Evolutionary conservation across 1,140 invertebrate genomes (phyloP).

Genomic region (Doryteuthis pealeii): DNA sequence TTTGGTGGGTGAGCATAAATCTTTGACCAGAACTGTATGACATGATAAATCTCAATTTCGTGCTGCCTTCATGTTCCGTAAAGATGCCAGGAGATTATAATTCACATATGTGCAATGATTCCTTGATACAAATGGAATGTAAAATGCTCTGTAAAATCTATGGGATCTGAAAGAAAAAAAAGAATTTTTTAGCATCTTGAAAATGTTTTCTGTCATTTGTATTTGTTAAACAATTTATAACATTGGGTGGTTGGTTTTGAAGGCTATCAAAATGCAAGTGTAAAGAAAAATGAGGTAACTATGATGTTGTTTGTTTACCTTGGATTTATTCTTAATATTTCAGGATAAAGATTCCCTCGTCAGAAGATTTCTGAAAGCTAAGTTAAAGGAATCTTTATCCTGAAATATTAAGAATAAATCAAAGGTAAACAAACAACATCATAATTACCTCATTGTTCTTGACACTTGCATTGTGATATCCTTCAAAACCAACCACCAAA

Average conservation of each 20-base stretch:
- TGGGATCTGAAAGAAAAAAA: constrained; percentile 68
- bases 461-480: too few species aligned
- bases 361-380: too few species aligned
- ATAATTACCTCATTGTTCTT: too few species aligned
- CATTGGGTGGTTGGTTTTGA: background rate
- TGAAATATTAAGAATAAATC: too few species aligned
- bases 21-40: too few species aligned
- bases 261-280: too few species aligned
- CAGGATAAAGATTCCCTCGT: too few species aligned
- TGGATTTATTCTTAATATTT: background rate
- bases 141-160: constrained; percentile 81
- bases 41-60: background rate
- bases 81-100: constrained; percentile 79
- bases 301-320: background rate
- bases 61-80: constrained; percentile 39
- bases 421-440: too few species aligned
- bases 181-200: constrained; percentile 13
- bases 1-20: too few species aligned
- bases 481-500: too few species aligned
- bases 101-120: constrained; percentile 73
- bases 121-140: constrained; percentile 80
- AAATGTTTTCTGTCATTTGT: background rate
- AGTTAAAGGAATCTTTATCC: too few species aligned
- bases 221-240: background rate
- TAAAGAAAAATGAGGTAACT: background rate